Percentiles rank a stretch among this genome's conserved stretches.
Conservation (phyloP, 2,797 vertebrate species). For the Protosalanx chinensis region DNA sequence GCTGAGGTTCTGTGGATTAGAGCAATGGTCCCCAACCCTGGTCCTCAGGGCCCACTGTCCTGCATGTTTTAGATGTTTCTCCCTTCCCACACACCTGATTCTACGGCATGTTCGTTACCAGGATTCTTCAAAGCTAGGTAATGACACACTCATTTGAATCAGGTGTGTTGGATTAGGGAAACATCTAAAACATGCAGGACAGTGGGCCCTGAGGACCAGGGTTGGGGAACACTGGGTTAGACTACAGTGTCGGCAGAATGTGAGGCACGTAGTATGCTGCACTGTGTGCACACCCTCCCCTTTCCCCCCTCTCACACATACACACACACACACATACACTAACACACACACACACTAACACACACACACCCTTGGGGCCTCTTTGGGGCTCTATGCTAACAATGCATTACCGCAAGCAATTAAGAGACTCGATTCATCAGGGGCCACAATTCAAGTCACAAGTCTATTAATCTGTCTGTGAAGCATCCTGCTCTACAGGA, state of each 20-base stretch:
- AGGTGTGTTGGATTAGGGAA: no score
- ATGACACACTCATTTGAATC: no score
- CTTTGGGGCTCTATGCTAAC: constrained; percentile 6
- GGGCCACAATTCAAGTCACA: constrained; percentile 1
- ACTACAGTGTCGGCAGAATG: constrained; percentile 56
- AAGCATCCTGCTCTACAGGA: background rate
- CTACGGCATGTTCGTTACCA: no score
- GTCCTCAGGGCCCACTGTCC: no score
- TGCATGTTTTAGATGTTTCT: no score
- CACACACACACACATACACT: background rate
- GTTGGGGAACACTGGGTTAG: constrained; percentile 19
- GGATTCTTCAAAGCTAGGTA: no score
- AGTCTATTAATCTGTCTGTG: constrained; percentile 10
- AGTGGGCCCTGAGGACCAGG: no score
- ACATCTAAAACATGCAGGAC: no score
- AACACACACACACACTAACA: background rate
- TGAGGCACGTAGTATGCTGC: constrained; percentile 57
- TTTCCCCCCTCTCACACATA: background rate
- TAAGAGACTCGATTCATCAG: constrained; percentile 2
- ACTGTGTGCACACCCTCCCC: constrained; percentile 55
- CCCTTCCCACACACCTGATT: no score
- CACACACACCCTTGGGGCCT: background rate
- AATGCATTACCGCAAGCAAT: constrained; percentile 6
- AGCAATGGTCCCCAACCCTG: no score
- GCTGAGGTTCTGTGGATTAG: constrained; percentile 40